Conservation (phyloP, 1,140 invertebrate genomes). For the Plectus sambesii region DNA sequence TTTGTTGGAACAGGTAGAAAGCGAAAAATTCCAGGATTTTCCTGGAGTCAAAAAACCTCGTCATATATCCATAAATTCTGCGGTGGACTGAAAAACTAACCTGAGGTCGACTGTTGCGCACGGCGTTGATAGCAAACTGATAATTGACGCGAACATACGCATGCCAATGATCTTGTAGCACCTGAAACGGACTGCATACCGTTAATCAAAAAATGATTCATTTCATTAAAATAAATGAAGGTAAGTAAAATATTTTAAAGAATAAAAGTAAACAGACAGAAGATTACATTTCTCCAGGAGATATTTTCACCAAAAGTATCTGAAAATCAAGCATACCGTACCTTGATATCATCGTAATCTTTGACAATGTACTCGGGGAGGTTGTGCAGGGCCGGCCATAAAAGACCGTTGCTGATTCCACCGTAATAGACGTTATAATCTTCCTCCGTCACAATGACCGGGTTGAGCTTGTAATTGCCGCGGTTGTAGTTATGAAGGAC, state of each 20-base stretch:
- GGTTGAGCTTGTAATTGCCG: slow-evolving; percentile 43
- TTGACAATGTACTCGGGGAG: slow-evolving; percentile 44
- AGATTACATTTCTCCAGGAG: too few relatives aligned
- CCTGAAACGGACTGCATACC: slow-evolving; percentile 11
- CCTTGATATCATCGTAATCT: slow-evolving; percentile 38
- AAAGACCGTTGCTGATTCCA: slow-evolving; percentile 41
- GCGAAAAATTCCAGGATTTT: too few relatives aligned
- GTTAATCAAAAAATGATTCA: too few relatives aligned
- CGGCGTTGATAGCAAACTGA: slow-evolving; percentile 43
- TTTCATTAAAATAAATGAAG: too few relatives aligned
- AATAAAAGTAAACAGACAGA: too few relatives aligned
- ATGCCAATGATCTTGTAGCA: slow-evolving; percentile 40
- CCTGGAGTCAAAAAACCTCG: too few relatives aligned
- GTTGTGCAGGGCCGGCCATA: slow-evolving; percentile 45
- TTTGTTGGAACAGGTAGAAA: too few relatives aligned
- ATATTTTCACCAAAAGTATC: slow-evolving; percentile 9
- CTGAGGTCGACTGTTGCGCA: slow-evolving; percentile 41
- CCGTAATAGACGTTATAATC: slow-evolving; percentile 45
- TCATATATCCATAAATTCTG: too few relatives aligned
- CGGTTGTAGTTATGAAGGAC: slow-evolving; percentile 44
- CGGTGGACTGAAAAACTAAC: slow-evolving; percentile 5
- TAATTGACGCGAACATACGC: slow-evolving; percentile 44
- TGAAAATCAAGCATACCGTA: background rate
- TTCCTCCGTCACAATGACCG: slow-evolving; percentile 41
- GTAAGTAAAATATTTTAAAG: too few relatives aligned